phyloP scores from a whole-genome alignment of 2,888 invertebrate genomes.

The Cryptocephalus moraei region DNA sequence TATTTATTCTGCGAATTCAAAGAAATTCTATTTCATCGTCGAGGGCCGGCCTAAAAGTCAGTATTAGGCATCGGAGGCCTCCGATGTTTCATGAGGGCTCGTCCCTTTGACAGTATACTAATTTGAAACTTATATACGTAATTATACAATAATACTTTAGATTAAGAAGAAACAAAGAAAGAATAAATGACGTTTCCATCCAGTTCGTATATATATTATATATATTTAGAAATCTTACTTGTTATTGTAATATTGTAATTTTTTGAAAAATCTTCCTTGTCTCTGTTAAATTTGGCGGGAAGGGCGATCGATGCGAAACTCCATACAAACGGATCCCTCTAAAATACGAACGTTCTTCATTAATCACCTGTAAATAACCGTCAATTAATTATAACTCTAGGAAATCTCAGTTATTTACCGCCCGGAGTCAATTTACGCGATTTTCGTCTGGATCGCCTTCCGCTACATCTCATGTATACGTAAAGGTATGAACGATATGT shows the following conservation, averaged over 20 bases:
- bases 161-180: constrained; percentile 20
- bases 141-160: constrained; percentile 33
- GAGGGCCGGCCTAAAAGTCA: too few relatives aligned
- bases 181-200: constrained; percentile 27
- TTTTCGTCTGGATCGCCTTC: not conserved
- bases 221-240: constrained; percentile 13
- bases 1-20: too few relatives aligned
- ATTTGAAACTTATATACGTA: constrained; percentile 37
- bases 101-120: constrained; percentile 27
- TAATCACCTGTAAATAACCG: too few relatives aligned
- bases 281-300: too few relatives aligned
- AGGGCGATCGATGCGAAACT: too few relatives aligned
- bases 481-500: constrained; percentile 26
- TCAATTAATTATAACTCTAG: too few relatives aligned
- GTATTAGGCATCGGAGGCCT: too few relatives aligned
- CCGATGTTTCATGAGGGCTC: too few relatives aligned
- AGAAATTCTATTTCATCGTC: too few relatives aligned
- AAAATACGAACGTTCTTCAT: too few relatives aligned
- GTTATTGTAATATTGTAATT: constrained; percentile 14
- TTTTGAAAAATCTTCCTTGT: not conserved
- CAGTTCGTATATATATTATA: constrained; percentile 19
- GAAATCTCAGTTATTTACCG: too few relatives aligned
- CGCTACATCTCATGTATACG: constrained; percentile 23
- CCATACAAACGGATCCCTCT: too few relatives aligned
- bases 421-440: constrained; percentile 1